These are phyloP conservation scores for Rhabdornis inornatus DNA, from an alignment of 2,113 vertebrate genomes.

Conservation along the genomic window DNA sequence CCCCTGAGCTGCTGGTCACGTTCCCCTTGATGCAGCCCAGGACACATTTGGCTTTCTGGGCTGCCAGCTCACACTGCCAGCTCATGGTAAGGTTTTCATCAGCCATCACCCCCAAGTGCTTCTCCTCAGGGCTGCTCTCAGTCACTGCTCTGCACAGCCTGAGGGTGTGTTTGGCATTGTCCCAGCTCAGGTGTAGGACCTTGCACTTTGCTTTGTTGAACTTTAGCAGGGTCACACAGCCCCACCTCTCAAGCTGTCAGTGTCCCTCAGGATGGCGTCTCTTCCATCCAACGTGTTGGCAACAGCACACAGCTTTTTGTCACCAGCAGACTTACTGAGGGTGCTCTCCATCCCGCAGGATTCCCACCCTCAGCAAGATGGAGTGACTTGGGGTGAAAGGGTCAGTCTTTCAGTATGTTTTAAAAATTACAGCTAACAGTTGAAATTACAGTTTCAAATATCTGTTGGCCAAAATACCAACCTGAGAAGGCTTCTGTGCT, in stretches of 20 bases:
- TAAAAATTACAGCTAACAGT: not conserved
- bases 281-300: fast-evolving
- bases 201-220: not conserved
- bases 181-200: not conserved
- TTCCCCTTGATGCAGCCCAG: not conserved
- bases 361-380: not conserved
- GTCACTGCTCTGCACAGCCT: not conserved
- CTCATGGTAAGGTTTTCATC: not conserved
- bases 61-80: not conserved
- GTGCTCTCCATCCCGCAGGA: fast-evolving
- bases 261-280: not conserved
- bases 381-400: not conserved
- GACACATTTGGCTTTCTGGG: not conserved
- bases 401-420: not conserved
- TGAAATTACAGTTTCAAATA: not conserved
- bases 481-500: not conserved
- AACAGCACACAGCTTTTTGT: not conserved
- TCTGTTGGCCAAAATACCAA: not conserved
- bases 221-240: not conserved
- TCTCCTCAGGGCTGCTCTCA: not conserved
- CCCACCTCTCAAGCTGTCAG: not conserved
- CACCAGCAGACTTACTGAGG: not conserved
- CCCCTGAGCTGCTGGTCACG: fast-evolving
- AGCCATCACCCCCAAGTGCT: not conserved
- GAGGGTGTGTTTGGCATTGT: not conserved